A percentile compares a stretch with the other conserved stretches of the same genome.
These are phyloP conservation scores for Pristionchus entomophagus DNA, from an alignment of 2,888 invertebrate genomes.

Conservation along the genomic window DNA sequence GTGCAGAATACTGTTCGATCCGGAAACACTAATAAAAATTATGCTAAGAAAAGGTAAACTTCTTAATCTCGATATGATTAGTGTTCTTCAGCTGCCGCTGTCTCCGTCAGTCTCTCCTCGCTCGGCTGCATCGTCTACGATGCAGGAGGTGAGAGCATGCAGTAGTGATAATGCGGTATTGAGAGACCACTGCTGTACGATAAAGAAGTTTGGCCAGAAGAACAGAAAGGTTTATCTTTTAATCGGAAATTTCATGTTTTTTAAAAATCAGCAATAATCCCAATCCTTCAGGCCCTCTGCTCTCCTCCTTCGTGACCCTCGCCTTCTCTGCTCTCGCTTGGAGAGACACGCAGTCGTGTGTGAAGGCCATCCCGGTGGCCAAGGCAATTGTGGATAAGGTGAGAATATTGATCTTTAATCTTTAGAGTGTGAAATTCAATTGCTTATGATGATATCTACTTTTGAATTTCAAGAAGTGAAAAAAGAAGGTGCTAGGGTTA, in stretches of 20 bases:
- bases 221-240: too few species aligned
- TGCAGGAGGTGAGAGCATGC: slow-evolving; percentile 35
- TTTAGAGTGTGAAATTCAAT: neutral
- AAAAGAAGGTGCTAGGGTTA: neutral
- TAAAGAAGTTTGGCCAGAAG: too few species aligned
- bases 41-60: too few species aligned
- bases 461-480: neutral
- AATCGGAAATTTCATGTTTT: too few species aligned
- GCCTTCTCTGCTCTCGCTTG: slow-evolving; percentile 43
- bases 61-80: too few species aligned
- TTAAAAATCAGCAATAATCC: neutral
- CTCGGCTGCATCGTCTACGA: slow-evolving; percentile 21
- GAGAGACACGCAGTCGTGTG: slow-evolving; percentile 43
- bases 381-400: slow-evolving; percentile 47
- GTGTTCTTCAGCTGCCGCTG: neutral
- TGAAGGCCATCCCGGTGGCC: slow-evolving; percentile 40
- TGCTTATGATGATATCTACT: neutral
- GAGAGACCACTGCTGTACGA: too few species aligned
- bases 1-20: too few species aligned
- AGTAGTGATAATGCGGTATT: too few species aligned
- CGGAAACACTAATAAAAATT: too few species aligned
- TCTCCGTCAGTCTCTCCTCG: slow-evolving; percentile 12
- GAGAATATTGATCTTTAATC: neutral
- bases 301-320: slow-evolving; percentile 31
- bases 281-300: slow-evolving; percentile 37